phyloP scores from a whole-genome alignment of 2,797 vertebrate species.

The Anguilla anguilla region DNA sequence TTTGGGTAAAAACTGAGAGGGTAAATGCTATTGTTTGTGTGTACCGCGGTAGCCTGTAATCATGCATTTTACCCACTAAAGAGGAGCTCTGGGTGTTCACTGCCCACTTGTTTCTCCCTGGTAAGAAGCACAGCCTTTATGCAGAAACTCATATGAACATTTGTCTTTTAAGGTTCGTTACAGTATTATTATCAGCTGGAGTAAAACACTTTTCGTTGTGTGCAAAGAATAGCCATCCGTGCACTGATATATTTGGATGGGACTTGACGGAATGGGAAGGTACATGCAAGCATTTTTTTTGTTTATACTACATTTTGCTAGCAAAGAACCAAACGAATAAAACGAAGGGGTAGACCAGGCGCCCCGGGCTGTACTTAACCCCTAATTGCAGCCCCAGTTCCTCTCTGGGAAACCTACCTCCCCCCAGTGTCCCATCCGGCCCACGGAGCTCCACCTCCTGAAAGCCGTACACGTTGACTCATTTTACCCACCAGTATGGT shows the following conservation, averaged over 20 bases:
- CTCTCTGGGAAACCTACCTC: slow-evolving; percentile 44
- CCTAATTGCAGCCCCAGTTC: not conserved
- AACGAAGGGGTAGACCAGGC: not conserved
- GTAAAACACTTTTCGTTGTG: not conserved
- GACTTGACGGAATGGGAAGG: not conserved
- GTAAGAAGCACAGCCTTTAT: not conserved
- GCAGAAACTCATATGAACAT: not conserved
- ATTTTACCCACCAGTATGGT: slow-evolving; percentile 75
- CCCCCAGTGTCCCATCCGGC: slow-evolving; percentile 70
- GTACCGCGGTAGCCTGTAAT: not conserved
- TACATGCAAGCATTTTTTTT: slow-evolving; percentile 38
- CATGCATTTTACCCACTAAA: not conserved
- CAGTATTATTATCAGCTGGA: not conserved
- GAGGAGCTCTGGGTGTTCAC: not conserved
- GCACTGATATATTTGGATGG: not conserved
- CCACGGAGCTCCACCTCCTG: slow-evolving; percentile 61
- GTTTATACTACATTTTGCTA: slow-evolving; percentile 18
- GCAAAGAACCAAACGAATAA: slow-evolving; percentile 10
- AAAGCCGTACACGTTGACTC: slow-evolving; percentile 66
- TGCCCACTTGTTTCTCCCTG: not conserved
- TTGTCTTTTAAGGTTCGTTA: not conserved
- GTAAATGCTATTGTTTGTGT: not conserved
- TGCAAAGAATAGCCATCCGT: not conserved
- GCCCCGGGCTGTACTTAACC: slow-evolving; percentile 19
- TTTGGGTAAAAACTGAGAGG: too few relatives aligned